Percentiles rank a stretch among this genome's conserved stretches.
Conservation (phyloP, 2,797 vertebrate species). For the Limosa lapponica region DNA sequence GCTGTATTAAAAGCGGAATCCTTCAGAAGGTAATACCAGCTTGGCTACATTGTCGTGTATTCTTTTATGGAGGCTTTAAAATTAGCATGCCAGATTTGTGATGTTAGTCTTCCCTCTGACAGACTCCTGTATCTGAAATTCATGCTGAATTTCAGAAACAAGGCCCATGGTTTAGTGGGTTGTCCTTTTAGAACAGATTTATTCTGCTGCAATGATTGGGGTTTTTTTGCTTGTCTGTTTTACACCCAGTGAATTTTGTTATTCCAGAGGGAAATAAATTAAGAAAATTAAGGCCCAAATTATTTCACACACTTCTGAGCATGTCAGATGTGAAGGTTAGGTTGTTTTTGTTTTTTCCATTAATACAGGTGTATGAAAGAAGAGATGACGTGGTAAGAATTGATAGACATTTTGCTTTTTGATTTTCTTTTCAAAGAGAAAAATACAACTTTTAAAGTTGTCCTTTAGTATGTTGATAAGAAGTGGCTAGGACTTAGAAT, state of each 20-base stretch:
- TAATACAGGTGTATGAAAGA: background rate
- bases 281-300: background rate
- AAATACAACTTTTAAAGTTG: background rate
- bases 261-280: background rate
- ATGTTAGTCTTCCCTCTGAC: background rate
- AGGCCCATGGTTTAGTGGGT: background rate
- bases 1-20: background rate
- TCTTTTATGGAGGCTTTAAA: background rate
- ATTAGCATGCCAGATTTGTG: background rate
- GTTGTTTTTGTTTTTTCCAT: background rate
- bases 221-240: background rate
- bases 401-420: background rate
- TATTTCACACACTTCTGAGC: background rate
- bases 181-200: background rate
- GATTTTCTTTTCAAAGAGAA: background rate
- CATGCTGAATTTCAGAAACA: background rate
- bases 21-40: background rate
- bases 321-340: fast-evolving
- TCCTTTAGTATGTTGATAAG: background rate
- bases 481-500: background rate
- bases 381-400: background rate
- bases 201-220: background rate
- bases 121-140: background rate
- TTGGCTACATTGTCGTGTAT: background rate
- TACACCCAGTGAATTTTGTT: background rate